phyloP scores from a whole-genome alignment of 2,888 invertebrate genomes.

The Eristalis tenax region DNA sequence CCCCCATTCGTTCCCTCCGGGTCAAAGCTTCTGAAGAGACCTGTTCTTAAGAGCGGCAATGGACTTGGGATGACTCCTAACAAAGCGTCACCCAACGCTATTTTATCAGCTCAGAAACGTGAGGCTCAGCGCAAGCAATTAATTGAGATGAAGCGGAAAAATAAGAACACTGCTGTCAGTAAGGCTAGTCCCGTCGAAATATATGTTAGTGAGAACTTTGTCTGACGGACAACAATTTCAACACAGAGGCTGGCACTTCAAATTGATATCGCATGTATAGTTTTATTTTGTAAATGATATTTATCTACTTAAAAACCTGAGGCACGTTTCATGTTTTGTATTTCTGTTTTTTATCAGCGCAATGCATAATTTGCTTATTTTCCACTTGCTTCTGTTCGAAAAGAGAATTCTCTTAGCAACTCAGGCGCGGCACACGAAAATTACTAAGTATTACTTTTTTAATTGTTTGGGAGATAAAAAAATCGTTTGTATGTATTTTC shows the following conservation, averaged over 20 bases:
- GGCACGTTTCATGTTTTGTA: conserved; percentile 45
- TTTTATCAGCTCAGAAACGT: conserved; percentile 82
- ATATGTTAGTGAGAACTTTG: conserved; percentile 53
- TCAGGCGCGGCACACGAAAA: background rate
- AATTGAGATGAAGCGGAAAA: conserved; percentile 83
- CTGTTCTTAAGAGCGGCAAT: conserved; percentile 29
- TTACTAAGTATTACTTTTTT: background rate
- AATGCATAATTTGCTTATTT: conserved; percentile 10
- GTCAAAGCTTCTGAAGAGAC: conserved; percentile 46
- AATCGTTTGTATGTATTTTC: background rate
- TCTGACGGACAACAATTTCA: conserved; percentile 39
- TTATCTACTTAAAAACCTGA: conserved; percentile 50
- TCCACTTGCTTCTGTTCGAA: background rate
- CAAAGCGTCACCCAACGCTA: conserved; percentile 70
- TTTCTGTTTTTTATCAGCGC: background rate
- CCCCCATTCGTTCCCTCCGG: conserved; percentile 55
- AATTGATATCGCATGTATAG: conserved; percentile 37
- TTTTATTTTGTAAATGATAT: conserved; percentile 45
- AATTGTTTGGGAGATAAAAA: background rate
- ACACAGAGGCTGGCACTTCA: conserved; percentile 63
- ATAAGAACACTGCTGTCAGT: conserved; percentile 68
- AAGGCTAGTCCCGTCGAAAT: conserved; percentile 57
- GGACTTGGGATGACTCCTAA: conserved; percentile 9
- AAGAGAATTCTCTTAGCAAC: too few relatives aligned
- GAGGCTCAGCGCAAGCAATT: conserved; percentile 89